Conservation (phyloP, 1,140 invertebrate genomes). For the Nebria ingens region DNA sequence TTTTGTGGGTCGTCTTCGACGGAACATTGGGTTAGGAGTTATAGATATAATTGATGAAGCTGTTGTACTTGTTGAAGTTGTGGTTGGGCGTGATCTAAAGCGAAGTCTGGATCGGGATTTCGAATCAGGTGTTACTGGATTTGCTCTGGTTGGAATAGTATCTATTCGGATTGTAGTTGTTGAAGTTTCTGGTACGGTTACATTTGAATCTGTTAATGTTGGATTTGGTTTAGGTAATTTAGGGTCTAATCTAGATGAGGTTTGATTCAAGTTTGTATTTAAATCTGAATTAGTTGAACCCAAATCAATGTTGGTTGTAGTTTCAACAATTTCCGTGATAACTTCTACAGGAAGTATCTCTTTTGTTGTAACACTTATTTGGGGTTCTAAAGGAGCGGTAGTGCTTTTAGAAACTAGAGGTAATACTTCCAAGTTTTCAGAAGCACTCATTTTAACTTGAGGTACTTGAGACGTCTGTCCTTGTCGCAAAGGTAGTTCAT, state of each 20-base stretch:
- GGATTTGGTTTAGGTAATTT: constrained; percentile 12
- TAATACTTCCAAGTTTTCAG: too few relatives aligned
- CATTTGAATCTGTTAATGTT: constrained; percentile 8
- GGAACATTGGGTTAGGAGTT: constrained; percentile 5
- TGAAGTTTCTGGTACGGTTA: neutral
- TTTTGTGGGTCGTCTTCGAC: neutral
- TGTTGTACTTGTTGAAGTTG: constrained; percentile 17
- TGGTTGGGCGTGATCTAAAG: constrained; percentile 19
- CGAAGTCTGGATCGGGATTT: constrained; percentile 8
- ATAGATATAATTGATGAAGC: constrained; percentile 14
- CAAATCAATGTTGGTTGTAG: too few relatives aligned
- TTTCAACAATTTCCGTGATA: too few relatives aligned
- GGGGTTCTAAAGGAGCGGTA: neutral
- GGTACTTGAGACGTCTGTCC: constrained; percentile 10
- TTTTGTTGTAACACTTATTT: constrained; percentile 9
- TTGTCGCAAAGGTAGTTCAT: constrained; percentile 11
- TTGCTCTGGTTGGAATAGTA: constrained; percentile 13
- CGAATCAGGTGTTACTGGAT: neutral
- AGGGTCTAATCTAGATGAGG: too few relatives aligned
- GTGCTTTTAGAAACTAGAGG: neutral
- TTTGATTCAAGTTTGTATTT: too few relatives aligned
- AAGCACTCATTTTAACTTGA: too few relatives aligned
- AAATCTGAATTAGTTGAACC: too few relatives aligned
- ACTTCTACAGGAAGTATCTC: constrained; percentile 11
- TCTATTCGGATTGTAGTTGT: neutral